Conservation (phyloP, 2,113 vertebrate species). For the Chloebia gouldiae region DNA sequence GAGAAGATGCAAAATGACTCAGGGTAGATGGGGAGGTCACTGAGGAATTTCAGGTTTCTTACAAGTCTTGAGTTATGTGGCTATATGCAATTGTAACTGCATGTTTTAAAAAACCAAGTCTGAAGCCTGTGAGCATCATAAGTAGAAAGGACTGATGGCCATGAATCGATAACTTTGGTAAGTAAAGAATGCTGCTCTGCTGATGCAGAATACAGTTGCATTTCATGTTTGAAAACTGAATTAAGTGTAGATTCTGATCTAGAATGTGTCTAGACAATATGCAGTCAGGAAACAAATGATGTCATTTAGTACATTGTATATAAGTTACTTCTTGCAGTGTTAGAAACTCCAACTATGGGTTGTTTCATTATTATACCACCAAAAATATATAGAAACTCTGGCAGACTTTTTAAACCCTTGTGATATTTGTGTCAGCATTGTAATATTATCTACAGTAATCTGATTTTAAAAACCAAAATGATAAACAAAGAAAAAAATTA, state of each 20-base stretch:
- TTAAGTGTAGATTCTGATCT: background rate
- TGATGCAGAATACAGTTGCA: background rate
- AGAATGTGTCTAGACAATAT: background rate
- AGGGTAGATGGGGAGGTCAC: background rate
- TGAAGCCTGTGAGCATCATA: background rate
- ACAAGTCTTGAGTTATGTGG: background rate
- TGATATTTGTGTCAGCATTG: background rate
- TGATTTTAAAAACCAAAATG: background rate
- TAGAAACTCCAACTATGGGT: background rate
- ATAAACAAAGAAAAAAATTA: background rate
- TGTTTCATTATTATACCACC: background rate
- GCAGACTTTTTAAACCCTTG: background rate
- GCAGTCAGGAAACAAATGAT: background rate
- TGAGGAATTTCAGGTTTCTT: background rate
- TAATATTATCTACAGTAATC: background rate
- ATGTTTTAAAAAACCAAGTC: background rate
- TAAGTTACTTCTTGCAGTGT: background rate
- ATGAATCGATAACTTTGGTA: accelerated
- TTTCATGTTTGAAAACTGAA: background rate
- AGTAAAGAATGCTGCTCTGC: background rate
- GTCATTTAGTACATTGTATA: background rate
- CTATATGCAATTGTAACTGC: background rate
- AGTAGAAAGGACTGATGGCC: background rate
- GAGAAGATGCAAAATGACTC: background rate
- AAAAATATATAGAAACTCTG: background rate